phyloP scores from a whole-genome alignment of 2,888 invertebrate genomes.

The Tachina fera region DNA sequence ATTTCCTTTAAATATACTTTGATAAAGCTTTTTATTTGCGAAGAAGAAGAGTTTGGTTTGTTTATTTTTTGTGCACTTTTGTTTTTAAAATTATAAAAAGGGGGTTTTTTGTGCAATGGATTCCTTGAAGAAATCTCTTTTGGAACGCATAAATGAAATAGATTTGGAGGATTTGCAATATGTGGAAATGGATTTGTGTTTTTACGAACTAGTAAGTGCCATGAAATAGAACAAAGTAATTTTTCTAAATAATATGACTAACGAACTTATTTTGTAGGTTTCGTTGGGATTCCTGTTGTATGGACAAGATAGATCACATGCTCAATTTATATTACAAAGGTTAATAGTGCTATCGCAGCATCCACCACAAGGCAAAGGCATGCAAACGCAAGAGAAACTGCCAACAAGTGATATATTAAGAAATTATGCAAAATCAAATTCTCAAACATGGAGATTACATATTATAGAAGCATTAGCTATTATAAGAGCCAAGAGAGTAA shows the following conservation, averaged over 20 bases:
- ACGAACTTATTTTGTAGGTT: constrained; percentile 74
- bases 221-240: not conserved
- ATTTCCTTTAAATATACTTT: too few species aligned
- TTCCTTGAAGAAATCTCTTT: constrained; percentile 16
- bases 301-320: constrained; percentile 76
- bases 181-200: constrained; percentile 83
- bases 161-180: constrained; percentile 79
- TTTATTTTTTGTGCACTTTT: not conserved
- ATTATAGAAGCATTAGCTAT: constrained; percentile 84
- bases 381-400: not conserved
- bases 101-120: constrained; percentile 16
- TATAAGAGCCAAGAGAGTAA: constrained; percentile 80
- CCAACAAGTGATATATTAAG: constrained; percentile 72
- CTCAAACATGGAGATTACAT: constrained; percentile 82
- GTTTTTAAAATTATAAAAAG: not conserved
- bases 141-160: constrained; percentile 70
- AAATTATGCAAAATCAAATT: constrained; percentile 76
- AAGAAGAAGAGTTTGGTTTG: constrained; percentile 16
- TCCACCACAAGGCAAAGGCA: constrained; percentile 44
- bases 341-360: constrained; percentile 74
- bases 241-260: not conserved
- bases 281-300: constrained; percentile 80
- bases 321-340: constrained; percentile 78
- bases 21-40: not conserved
- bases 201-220: constrained; percentile 82